Conservation (phyloP, 2,888 invertebrate species). For the Biston betularia region DNA sequence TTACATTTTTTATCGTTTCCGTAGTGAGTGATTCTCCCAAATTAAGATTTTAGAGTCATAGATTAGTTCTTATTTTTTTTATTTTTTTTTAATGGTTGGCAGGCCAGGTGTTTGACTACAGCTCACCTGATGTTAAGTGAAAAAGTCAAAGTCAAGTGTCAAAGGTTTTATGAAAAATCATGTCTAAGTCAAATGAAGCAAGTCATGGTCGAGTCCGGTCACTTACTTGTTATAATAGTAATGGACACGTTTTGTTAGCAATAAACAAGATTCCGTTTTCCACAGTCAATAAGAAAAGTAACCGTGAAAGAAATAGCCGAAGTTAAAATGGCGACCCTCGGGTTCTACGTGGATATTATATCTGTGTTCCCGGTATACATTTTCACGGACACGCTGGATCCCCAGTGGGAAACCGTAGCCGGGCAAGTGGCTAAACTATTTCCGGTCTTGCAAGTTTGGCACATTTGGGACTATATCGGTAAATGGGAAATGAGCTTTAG, state of each 20-base stretch:
- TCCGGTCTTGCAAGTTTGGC: constrained; percentile 77
- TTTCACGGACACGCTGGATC: constrained; percentile 73
- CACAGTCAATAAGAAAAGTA: constrained; percentile 68
- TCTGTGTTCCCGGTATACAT: constrained; percentile 77
- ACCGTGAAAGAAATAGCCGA: constrained; percentile 77
- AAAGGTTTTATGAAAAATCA: no score
- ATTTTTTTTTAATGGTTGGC: no score
- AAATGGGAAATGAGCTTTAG: constrained; percentile 70
- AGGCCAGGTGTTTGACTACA: no score
- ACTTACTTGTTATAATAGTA: neutral
- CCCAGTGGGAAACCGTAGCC: constrained; percentile 57
- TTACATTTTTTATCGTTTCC: no score
- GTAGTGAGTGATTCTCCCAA: no score
- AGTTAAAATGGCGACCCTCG: constrained; percentile 73
- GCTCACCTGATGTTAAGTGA: no score
- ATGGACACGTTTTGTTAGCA: neutral
- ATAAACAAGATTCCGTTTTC: constrained; percentile 28
- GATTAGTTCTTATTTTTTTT: no score
- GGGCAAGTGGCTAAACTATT: constrained; percentile 68
- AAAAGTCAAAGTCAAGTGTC: no score
- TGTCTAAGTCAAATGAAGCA: no score
- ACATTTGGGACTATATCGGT: constrained; percentile 71
- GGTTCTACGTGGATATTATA: constrained; percentile 78
- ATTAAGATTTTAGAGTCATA: no score
- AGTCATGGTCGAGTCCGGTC: no score